phyloP scores from a whole-genome alignment of 2,797 vertebrate species.

The Typhlichthys subterraneus region DNA sequence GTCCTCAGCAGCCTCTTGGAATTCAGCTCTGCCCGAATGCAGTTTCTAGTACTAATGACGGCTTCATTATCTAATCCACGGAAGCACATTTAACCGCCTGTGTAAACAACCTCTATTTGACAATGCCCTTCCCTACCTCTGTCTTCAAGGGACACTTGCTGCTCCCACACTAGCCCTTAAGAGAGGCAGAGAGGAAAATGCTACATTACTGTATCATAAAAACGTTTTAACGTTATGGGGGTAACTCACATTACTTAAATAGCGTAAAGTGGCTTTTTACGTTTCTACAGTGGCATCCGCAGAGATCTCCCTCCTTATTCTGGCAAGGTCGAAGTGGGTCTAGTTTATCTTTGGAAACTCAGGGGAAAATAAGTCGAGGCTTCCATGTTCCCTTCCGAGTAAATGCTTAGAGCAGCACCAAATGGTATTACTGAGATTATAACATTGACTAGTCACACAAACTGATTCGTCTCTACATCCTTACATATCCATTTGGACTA shows the following conservation, averaged over 20 bases:
- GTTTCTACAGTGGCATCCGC: constrained; percentile 52
- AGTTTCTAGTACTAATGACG: constrained; percentile 66
- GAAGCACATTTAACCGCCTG: constrained; percentile 51
- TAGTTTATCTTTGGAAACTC: constrained; percentile 62
- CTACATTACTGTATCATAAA: constrained; percentile 68
- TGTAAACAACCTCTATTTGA: constrained; percentile 46
- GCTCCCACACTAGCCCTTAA: constrained; percentile 54
- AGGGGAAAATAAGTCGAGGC: constrained; percentile 60
- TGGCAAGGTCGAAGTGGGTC: constrained; percentile 64
- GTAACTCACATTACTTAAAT: constrained; percentile 71
- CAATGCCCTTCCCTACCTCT: constrained; percentile 54
- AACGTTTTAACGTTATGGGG: constrained; percentile 65
- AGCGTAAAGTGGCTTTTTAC: constrained; percentile 64
- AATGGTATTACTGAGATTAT: constrained; percentile 70
- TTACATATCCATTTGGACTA: constrained; percentile 20
- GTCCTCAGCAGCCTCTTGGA: constrained; percentile 32
- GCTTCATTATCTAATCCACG: constrained; percentile 61
- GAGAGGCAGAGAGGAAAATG: constrained; percentile 49
- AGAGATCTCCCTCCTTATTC: constrained; percentile 34
- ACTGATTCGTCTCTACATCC: constrained; percentile 51
- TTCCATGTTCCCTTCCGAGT: constrained; percentile 66
- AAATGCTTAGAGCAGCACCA: constrained; percentile 73
- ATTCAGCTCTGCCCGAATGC: constrained; percentile 33
- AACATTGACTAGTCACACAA: constrained; percentile 62
- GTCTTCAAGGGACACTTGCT: constrained; percentile 57